Evolutionary conservation across 2,797 vertebrate species (phyloP).

Genomic region (Amblyopsis hoosieri): DNA sequence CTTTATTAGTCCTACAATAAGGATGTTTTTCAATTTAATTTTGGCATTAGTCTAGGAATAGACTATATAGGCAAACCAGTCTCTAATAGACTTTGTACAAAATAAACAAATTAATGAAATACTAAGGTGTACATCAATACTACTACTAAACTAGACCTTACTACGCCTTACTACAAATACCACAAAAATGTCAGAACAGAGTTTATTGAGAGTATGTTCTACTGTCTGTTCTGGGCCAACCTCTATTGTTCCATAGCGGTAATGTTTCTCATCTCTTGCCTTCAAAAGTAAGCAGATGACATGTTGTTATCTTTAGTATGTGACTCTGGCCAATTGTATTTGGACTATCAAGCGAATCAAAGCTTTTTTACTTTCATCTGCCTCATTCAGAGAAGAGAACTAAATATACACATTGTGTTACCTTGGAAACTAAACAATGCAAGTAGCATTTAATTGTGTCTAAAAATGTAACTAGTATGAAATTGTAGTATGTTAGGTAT

Average conservation of each 20-base stretch:
- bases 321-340: conserved; percentile 73
- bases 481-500: conserved; percentile 46
- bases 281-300: conserved; percentile 60
- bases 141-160: too few species aligned
- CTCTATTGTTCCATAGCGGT: not conserved
- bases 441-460: conserved; percentile 75
- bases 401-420: conserved; percentile 79
- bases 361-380: conserved; percentile 46
- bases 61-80: too few species aligned
- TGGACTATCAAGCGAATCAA: conserved; percentile 66
- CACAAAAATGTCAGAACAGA: too few species aligned
- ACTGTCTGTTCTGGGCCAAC: too few species aligned
- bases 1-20: too few species aligned
- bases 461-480: conserved; percentile 70
- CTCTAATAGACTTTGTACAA: too few species aligned
- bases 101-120: too few species aligned
- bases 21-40: too few species aligned
- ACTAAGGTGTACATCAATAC: too few species aligned
- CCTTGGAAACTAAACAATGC: conserved; percentile 80
- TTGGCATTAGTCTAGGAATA: too few species aligned
- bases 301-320: conserved; percentile 70
- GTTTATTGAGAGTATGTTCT: conserved; percentile 39
- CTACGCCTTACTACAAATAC: too few species aligned
- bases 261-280: conserved; percentile 58
- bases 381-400: conserved; percentile 62